These are phyloP conservation scores for Acrocyrtus sp. DNA, from an alignment of 2,888 invertebrate genomes.

Conservation along the genomic window DNA sequence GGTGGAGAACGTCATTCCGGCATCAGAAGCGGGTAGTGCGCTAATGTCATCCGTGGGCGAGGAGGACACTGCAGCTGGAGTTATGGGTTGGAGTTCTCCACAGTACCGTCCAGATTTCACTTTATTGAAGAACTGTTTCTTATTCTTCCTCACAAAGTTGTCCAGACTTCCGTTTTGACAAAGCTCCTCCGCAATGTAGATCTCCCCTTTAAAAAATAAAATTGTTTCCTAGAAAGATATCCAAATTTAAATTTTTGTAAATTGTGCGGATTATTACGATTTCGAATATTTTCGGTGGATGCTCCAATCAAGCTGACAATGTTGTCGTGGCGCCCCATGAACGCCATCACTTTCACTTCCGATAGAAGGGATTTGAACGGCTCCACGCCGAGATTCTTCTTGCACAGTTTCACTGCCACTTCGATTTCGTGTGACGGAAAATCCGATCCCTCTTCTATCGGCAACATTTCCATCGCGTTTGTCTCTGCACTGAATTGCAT, in stretches of 20 bases:
- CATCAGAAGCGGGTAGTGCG: neutral
- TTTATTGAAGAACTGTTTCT: slow-evolving; percentile 20
- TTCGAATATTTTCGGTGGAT: slow-evolving; percentile 35
- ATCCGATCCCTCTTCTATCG: too few relatives aligned
- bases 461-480: too few relatives aligned
- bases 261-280: slow-evolving; percentile 19
- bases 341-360: slow-evolving; percentile 47
- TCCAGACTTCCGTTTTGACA: slow-evolving; percentile 36
- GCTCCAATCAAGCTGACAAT: slow-evolving; percentile 37
- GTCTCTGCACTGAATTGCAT: too few relatives aligned
- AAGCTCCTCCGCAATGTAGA: slow-evolving; percentile 40
- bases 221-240: neutral
- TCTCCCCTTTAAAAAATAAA: slow-evolving; percentile 24
- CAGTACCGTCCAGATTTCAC: too few relatives aligned
- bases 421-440: neutral
- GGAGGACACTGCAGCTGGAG: neutral
- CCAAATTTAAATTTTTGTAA: too few relatives aligned
- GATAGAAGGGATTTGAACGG: slow-evolving; percentile 43
- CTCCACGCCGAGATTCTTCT: slow-evolving; percentile 21
- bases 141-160: slow-evolving; percentile 18
- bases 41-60: neutral
- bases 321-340: slow-evolving; percentile 39
- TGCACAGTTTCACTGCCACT: slow-evolving; percentile 51
- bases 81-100: neutral
- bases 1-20: neutral